phyloP scores from a whole-genome alignment of 2,797 vertebrate species.

The Diplodus sargus region DNA sequence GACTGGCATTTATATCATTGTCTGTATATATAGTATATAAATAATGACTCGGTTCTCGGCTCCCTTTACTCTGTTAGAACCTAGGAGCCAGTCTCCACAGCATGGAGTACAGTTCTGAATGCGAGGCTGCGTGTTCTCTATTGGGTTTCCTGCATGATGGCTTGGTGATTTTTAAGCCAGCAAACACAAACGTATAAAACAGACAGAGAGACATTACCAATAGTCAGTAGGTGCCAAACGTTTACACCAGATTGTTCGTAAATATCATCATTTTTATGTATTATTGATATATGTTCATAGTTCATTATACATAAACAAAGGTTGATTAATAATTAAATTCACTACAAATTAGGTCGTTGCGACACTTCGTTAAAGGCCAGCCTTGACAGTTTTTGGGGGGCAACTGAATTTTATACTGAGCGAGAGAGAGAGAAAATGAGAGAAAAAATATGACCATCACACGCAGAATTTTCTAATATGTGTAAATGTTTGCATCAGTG shows the following conservation, averaged over 20 bases:
- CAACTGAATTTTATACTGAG: not conserved
- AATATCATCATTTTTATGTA: not conserved
- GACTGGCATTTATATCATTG: slow-evolving; percentile 27
- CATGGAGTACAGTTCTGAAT: slow-evolving; percentile 19
- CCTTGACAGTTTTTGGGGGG: not conserved
- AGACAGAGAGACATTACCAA: not conserved
- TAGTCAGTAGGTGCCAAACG: not conserved
- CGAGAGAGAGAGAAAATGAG: not conserved
- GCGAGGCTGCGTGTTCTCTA: slow-evolving; percentile 22
- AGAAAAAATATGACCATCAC: not conserved
- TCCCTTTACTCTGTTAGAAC: slow-evolving; percentile 18
- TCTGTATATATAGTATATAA: slow-evolving; percentile 62
- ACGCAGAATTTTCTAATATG: not conserved
- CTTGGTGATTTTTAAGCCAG: slow-evolving; percentile 14
- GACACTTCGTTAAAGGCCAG: not conserved
- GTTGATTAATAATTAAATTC: not conserved
- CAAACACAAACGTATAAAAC: not conserved
- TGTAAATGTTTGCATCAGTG: not conserved
- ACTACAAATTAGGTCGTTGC: not conserved
- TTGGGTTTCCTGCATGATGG: slow-evolving; percentile 19
- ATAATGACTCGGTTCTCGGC: slow-evolving; percentile 26
- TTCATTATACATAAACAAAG: no score
- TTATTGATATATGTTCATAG: no score
- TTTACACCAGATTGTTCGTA: not conserved
- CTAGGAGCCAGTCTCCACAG: slow-evolving; percentile 20